A percentile compares a stretch with the other conserved stretches of the same genome.
These are phyloP conservation scores for Phragmatobia fuliginosa DNA, from an alignment of 2,888 invertebrate genomes.

Conservation along the genomic window DNA sequence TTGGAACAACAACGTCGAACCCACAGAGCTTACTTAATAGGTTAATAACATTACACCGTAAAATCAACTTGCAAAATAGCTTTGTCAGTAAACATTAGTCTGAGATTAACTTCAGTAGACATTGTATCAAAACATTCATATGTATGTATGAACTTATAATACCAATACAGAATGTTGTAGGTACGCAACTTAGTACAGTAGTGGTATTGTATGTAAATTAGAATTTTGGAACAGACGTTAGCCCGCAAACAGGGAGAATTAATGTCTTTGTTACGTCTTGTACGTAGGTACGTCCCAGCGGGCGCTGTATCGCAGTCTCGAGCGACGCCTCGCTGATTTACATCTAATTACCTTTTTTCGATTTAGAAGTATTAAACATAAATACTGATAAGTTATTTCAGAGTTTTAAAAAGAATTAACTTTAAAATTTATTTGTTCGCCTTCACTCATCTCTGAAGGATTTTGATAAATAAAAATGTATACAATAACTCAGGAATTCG, in stretches of 20 bases:
- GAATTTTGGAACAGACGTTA: constrained; percentile 73
- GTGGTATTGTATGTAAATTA: constrained; percentile 73
- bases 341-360: constrained; percentile 41
- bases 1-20: constrained; percentile 15
- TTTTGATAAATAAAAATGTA: neutral
- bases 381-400: neutral
- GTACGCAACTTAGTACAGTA: constrained; percentile 57
- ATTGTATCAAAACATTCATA: constrained; percentile 51
- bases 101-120: constrained; percentile 42
- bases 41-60: constrained; percentile 54
- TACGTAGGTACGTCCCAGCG: constrained; percentile 58
- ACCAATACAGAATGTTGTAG: constrained; percentile 57
- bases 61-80: constrained; percentile 56
- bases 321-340: constrained; percentile 36
- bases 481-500: neutral
- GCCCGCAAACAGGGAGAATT: constrained; percentile 76
- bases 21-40: constrained; percentile 23
- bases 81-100: constrained; percentile 63
- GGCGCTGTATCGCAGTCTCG: constrained; percentile 46
- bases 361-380: constrained; percentile 18
- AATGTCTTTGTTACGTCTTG: constrained; percentile 62
- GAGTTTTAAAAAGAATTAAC: neutral
- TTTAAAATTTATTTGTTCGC: neutral
- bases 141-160: constrained; percentile 14
- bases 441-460: neutral